phyloP scores from a whole-genome alignment of 1,140 invertebrate genomes.

The Episyrphus balteatus region DNA sequence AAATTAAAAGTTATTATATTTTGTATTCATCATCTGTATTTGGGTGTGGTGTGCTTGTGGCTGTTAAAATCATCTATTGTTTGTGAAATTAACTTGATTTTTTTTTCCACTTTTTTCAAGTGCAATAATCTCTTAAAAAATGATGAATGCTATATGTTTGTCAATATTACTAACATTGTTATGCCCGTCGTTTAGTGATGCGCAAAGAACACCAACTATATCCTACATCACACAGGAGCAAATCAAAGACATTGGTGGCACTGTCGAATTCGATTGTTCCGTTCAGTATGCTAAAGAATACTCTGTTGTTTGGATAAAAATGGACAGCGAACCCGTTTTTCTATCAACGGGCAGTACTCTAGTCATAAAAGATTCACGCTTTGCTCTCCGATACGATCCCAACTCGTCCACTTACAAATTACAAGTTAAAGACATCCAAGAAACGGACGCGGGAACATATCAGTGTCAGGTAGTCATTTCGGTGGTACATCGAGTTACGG shows the following conservation, averaged over 20 bases:
- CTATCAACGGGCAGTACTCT: conserved; percentile 68
- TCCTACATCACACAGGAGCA: conserved; percentile 84
- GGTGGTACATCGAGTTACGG: conserved; percentile 63
- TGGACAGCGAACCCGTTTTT: conserved; percentile 37
- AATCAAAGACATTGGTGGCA: conserved; percentile 81
- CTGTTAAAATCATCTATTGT: no score
- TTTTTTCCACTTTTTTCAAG: no score
- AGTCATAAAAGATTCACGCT: conserved; percentile 77
- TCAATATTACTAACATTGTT: no score
- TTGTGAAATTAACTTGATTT: no score
- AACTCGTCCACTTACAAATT: conserved; percentile 68
- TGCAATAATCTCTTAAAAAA: no score
- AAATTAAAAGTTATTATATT: no score
- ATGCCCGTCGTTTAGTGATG: conserved; percentile 6
- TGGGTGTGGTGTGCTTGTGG: no score
- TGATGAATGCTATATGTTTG: no score
- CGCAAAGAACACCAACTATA: conserved; percentile 77
- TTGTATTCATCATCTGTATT: no score
- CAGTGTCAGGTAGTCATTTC: conserved; percentile 77
- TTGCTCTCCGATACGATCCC: conserved; percentile 68
- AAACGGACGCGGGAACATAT: conserved; percentile 82
- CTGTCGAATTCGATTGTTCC: conserved; percentile 76
- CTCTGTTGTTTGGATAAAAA: conserved; percentile 72
- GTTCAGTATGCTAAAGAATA: conserved; percentile 82
- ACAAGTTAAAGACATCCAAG: conserved; percentile 90